Percentiles rank a stretch among this genome's conserved stretches.
Evolutionary conservation across 2,888 invertebrate genomes (phyloP).

Genomic region (Sesamia inferens): DNA sequence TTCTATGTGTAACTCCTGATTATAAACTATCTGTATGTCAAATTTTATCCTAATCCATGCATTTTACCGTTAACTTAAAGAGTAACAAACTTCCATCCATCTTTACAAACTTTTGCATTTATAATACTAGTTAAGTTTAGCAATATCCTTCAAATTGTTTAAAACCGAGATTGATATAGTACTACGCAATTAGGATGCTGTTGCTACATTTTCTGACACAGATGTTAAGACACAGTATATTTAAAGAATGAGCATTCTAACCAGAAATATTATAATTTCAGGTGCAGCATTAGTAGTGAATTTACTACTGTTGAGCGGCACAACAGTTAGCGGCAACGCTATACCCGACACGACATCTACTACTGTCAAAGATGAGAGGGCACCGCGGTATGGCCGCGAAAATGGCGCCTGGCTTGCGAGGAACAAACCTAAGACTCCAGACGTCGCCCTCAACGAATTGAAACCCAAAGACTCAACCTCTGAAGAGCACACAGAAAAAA

Average conservation of each 20-base stretch:
- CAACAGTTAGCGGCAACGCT: conserved; percentile 77
- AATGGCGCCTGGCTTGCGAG: conserved; percentile 75
- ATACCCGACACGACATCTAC: conserved; percentile 79
- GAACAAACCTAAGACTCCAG: conserved; percentile 75
- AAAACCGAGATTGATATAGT: background rate
- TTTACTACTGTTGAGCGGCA: conserved; percentile 84
- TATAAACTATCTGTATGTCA: too few relatives aligned
- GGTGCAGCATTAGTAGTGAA: conserved; percentile 87
- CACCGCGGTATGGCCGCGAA: conserved; percentile 68
- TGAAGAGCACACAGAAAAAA: conserved; percentile 85
- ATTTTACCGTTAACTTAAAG: too few relatives aligned
- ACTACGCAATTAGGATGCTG: background rate
- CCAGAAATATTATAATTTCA: conserved; percentile 70
- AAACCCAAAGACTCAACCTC: conserved; percentile 82
- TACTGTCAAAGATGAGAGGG: conserved; percentile 75
- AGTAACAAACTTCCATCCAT: too few relatives aligned
- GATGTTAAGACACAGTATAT: background rate
- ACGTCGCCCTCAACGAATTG: conserved; percentile 83
- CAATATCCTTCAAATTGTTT: background rate
- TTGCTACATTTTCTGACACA: background rate
- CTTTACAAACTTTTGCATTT: too few relatives aligned
- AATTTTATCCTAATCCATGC: too few relatives aligned
- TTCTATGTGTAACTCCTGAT: too few relatives aligned
- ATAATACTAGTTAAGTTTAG: background rate
- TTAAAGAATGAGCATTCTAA: background rate